A percentile compares a stretch with the other conserved stretches of the same genome.
phyloP scores from a whole-genome alignment of 2,797 vertebrate genomes.

The Martes flavigula region DNA sequence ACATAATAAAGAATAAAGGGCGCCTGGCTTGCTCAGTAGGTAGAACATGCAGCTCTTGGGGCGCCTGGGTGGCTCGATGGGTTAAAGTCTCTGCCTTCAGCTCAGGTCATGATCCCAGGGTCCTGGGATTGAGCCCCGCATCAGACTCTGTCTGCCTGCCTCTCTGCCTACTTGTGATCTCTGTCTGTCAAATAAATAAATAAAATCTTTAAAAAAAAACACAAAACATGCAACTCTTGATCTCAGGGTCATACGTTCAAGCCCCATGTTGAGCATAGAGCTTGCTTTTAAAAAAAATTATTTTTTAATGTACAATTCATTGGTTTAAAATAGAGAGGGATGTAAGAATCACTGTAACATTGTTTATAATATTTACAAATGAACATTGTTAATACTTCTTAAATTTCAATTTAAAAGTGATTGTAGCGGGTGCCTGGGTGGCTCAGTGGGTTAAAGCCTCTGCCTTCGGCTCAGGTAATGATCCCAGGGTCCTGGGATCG shows the following conservation, averaged over 20 bases:
- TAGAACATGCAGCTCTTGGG: background rate
- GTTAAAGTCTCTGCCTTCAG: no score
- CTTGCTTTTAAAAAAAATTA: background rate
- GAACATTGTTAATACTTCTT: background rate
- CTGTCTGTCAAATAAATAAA: no score
- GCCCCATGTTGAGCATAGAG: background rate
- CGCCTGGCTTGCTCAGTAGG: background rate
- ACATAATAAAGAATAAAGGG: constrained; percentile 1
- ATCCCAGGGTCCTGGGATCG: no score
- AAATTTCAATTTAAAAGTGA: constrained; percentile 23
- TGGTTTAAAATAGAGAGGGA: background rate
- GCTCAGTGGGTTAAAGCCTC: background rate
- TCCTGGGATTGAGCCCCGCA: no score
- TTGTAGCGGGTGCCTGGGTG: background rate
- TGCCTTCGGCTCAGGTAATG: no score
- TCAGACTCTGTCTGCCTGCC: no score
- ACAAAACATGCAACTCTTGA: background rate
- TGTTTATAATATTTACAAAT: background rate
- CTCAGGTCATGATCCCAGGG: no score
- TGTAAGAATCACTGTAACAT: background rate
- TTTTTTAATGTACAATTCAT: background rate
- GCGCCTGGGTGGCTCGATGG: no score
- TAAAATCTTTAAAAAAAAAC: no score
- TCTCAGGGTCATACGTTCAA: background rate
- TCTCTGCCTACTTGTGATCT: no score